These are phyloP conservation scores for Mya arenaria DNA, from an alignment of 1,140 invertebrate genomes.

Conservation along the genomic window DNA sequence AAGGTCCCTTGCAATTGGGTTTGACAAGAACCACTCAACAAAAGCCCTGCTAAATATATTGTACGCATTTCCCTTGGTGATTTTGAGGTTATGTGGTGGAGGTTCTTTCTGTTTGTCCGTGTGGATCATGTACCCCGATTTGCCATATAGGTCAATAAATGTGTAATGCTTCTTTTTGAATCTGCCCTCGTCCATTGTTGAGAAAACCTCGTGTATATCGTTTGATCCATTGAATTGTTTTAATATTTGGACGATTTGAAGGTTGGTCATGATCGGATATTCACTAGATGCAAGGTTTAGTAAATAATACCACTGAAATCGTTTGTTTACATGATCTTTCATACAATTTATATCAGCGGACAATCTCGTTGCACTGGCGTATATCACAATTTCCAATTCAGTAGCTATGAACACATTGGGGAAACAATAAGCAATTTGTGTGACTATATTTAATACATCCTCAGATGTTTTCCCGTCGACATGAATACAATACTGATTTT, in stretches of 20 bases:
- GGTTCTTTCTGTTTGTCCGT: conserved; percentile 15
- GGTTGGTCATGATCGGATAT: conserved; percentile 69
- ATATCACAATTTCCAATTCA: conserved; percentile 63
- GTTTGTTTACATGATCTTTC: conserved; percentile 56
- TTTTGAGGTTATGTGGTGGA: conserved; percentile 66
- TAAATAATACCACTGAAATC: conserved; percentile 67
- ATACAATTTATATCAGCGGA: conserved; percentile 72
- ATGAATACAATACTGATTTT: conserved; percentile 69
- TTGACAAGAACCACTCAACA: conserved; percentile 64
- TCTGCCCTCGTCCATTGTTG: not conserved
- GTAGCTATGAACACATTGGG: conserved; percentile 69
- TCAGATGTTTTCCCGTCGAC: conserved; percentile 57
- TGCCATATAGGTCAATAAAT: not conserved
- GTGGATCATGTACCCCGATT: conserved; percentile 31
- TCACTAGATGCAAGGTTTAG: conserved; percentile 67
- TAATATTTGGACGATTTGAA: conserved; percentile 68
- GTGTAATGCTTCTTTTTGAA: conserved; percentile 32
- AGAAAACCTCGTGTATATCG: conserved; percentile 59
- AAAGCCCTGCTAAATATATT: conserved; percentile 70
- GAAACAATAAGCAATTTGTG: conserved; percentile 64
- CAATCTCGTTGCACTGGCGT: conserved; percentile 61
- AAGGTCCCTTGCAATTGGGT: conserved; percentile 62
- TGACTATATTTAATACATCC: conserved; percentile 42
- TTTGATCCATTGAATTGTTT: conserved; percentile 71
- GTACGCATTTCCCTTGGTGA: conserved; percentile 74